Evolutionary conservation across 1,140 invertebrate genomes (phyloP).

Genomic region (Dendroctonus valens): DNA sequence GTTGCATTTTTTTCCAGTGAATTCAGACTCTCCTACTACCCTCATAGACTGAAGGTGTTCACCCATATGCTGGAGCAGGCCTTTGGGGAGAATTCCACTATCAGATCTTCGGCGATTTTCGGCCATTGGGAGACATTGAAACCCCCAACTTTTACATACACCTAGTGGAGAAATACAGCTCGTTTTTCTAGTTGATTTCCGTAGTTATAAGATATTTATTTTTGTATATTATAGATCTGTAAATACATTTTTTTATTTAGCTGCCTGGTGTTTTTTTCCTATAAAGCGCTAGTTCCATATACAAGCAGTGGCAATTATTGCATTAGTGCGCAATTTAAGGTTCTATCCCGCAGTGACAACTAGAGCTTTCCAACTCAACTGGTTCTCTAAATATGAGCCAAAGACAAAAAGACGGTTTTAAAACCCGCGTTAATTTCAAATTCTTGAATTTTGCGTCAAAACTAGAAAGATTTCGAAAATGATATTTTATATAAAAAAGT

Average conservation of each 20-base stretch:
- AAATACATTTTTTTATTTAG: not conserved
- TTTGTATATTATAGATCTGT: constrained; percentile 2
- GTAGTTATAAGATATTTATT: constrained; percentile 10
- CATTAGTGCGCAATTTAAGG: too few species aligned
- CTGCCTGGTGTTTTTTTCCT: too few species aligned
- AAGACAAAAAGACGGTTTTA: too few species aligned
- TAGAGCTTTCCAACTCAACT: too few species aligned
- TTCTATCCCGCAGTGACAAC: too few species aligned
- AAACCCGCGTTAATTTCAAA: too few species aligned
- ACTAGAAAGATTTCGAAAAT: too few species aligned
- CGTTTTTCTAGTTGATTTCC: constrained; percentile 18
- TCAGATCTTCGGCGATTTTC: constrained; percentile 78
- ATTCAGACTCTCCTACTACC: constrained; percentile 84
- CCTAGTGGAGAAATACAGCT: constrained; percentile 65
- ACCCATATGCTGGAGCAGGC: constrained; percentile 66
- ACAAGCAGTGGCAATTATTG: too few species aligned
- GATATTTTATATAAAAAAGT: too few species aligned
- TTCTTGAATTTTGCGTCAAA: too few species aligned
- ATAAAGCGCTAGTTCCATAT: too few species aligned
- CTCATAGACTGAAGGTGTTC: constrained; percentile 72
- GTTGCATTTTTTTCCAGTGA: constrained; percentile 57
- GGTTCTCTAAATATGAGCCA: too few species aligned
- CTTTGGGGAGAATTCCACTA: constrained; percentile 68
- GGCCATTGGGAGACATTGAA: constrained; percentile 61
- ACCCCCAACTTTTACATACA: constrained; percentile 83